Base-by-base conservation (phyloP, 1,140 invertebrate genomes). In the Piezodorus guildinii region DNA sequence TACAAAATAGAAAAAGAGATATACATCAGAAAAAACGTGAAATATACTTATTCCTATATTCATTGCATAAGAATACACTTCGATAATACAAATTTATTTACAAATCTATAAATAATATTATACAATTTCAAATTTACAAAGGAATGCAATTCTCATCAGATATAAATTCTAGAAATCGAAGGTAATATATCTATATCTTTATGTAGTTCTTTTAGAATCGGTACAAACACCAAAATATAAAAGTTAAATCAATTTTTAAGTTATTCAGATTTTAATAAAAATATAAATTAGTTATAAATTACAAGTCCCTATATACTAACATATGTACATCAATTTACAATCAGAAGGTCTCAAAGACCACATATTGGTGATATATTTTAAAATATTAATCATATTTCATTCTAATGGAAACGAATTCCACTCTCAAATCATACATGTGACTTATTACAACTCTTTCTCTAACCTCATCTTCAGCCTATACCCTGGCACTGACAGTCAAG, bases 181-280 rank as follows among this genome's bases (percentile, higher is more conserved):
- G 44, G 39, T 23, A 46, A 23, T 44, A 45, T 19, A 15, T 61
- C 21, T 19, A 45, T 44, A 21, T 25, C 23, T 19, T 34, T 60
- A 60, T 43, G 5, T 23, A 27, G 14, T 61, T 44, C 60, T 3
- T 15, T 19, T 61, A 44, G 17, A 61, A 45, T 16, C 23, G 23
- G 60, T 61, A 61, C 43, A 45, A 61, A 61, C 60, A 19, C 17
- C 14, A 61, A 17, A 60, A 60, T 34, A 34, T 49, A 49, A 49
- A 56, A 56, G 23, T 16, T 56, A 23, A 56, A 61, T 21, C 21
- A 45, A 19, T 23, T 25, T 60, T 46, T 23, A 60, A 34, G 39
- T 45, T 61, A 61, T 61, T 46, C 21, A 61, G 44, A 61, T n/a
- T 61, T 43, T 61, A 61, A 61, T 60, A 60, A 61, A 61, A 61